Conservation (phyloP, 2,113 vertebrate genomes). For the Nettapus auritus region DNA sequence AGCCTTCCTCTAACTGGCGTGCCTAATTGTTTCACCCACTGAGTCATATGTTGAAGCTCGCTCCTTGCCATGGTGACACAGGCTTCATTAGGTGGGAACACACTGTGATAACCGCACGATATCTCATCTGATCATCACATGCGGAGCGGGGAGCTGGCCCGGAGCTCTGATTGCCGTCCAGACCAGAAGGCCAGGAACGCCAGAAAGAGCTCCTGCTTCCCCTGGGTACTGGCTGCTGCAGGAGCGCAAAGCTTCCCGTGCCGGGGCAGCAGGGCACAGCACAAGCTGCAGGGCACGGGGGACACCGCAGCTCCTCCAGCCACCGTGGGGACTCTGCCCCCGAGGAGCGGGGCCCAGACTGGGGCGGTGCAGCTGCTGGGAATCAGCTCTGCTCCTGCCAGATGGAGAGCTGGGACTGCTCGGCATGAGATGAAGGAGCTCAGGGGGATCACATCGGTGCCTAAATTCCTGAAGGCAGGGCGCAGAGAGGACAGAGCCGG, state of each 20-base stretch:
- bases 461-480: no score
- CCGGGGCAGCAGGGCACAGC: not conserved
- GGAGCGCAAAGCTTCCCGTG: not conserved
- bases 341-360: not conserved
- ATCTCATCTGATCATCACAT: not conserved
- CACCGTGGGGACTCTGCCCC: not conserved
- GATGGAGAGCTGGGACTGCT: no score
- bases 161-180: not conserved
- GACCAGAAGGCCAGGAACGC: not conserved
- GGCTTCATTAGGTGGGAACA: not conserved
- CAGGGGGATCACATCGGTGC: no score
- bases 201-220: fast-evolving
- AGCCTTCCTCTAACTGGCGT: not conserved
- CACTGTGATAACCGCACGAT: not conserved
- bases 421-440: no score
- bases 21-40: not conserved
- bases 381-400: fast-evolving
- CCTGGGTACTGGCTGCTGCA: not conserved
- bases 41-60: fast-evolving
- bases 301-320: not conserved
- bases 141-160: not conserved
- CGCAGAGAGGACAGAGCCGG: no score
- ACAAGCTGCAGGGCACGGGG: not conserved
- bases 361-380: fast-evolving
- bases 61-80: not conserved